Evolutionary conservation across 2,797 vertebrate genomes (phyloP).

Genomic region (Sibirionetta formosa): DNA sequence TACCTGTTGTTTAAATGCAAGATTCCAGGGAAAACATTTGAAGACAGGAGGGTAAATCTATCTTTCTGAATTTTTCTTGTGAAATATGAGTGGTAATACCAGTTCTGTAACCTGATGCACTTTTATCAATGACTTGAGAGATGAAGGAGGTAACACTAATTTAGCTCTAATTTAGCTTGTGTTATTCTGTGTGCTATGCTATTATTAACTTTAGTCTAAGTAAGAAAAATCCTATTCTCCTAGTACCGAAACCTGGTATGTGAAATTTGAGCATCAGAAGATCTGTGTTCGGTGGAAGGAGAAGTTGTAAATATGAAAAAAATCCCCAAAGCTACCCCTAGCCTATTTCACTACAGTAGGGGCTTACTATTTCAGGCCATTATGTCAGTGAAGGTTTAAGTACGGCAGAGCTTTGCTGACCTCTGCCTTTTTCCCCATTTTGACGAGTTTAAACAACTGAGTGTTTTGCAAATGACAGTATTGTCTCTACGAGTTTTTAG

Average conservation of each 20-base stretch:
- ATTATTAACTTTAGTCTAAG: not conserved
- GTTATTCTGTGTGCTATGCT: not conserved
- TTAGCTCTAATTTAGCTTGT: not conserved
- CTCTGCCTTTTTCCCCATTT: not conserved
- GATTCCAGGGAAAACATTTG: not conserved
- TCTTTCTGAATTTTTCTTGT: not conserved
- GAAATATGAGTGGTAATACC: not conserved
- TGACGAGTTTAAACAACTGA: not conserved
- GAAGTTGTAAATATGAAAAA: not conserved
- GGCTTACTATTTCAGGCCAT: not conserved
- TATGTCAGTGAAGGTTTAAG: not conserved
- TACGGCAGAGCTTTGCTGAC: not conserved
- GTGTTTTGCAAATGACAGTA: not conserved
- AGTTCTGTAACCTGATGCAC: not conserved
- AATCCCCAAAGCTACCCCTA: not conserved
- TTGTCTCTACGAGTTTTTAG: not conserved
- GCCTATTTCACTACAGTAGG: not conserved
- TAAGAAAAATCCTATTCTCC: not conserved
- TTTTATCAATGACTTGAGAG: not conserved
- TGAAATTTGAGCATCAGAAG: not conserved
- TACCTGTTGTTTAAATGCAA: not conserved
- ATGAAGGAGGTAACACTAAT: not conserved
- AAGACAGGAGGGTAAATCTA: not conserved
- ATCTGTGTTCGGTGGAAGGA: not conserved
- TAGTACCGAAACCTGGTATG: not conserved